A percentile compares a stretch with the other conserved stretches of the same genome.
phyloP scores from a whole-genome alignment of 2,888 invertebrate species.

The Molorchus minor region DNA sequence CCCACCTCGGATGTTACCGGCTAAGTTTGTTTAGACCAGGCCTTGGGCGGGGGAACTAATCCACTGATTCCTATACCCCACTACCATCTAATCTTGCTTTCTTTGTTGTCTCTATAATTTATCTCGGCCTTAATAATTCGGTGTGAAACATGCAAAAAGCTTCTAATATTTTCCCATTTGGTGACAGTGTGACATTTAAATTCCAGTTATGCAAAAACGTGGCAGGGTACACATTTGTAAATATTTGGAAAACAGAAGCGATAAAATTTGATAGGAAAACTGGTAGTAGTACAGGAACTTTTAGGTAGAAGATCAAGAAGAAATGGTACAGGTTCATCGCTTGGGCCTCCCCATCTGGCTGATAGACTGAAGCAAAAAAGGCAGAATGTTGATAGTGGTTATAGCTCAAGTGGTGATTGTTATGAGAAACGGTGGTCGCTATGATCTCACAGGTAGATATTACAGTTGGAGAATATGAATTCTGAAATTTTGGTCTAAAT shows the following conservation, averaged over 20 bases:
- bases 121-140: no score
- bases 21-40: no score
- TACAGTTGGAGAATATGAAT: neutral
- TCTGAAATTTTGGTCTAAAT: neutral
- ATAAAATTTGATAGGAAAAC: conserved; percentile 72
- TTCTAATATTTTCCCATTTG: no score
- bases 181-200: no score
- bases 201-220: conserved; percentile 85
- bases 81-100: no score
- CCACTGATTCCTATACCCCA: no score
- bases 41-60: no score
- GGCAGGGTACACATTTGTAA: conserved; percentile 96
- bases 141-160: no score
- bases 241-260: conserved; percentile 89
- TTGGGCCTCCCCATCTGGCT: conserved; percentile 57
- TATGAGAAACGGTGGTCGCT: conserved; percentile 86
- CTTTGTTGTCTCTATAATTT: no score
- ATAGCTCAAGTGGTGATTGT: conserved; percentile 86
- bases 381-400: conserved; percentile 89
- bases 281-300: conserved; percentile 62
- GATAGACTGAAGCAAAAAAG: conserved; percentile 66
- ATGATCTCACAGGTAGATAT: conserved; percentile 70
- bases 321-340: conserved; percentile 63
- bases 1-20: no score
- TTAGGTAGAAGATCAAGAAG: conserved; percentile 65